These are phyloP conservation scores for Metaphire vulgaris DNA, from an alignment of 1,140 invertebrate genomes.

Conservation along the genomic window DNA sequence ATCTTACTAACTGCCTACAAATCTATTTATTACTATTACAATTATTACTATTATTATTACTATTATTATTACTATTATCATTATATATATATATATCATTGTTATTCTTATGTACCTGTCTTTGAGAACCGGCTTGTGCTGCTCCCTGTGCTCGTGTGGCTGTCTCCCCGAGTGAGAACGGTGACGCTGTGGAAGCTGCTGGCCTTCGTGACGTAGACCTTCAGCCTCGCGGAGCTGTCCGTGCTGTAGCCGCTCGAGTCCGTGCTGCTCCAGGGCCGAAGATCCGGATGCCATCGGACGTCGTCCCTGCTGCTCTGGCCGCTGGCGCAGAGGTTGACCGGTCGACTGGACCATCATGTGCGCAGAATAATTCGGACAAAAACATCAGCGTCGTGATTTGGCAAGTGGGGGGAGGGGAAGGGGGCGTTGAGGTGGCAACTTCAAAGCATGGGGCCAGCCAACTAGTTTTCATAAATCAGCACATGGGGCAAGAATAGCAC, in stretches of 20 bases:
- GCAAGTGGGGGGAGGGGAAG: too few relatives aligned
- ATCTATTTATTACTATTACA: too few relatives aligned
- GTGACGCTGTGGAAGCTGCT: constrained; percentile 64
- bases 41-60: background rate
- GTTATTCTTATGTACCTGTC: constrained; percentile 3
- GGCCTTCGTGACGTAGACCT: constrained; percentile 68
- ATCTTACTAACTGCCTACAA: too few relatives aligned
- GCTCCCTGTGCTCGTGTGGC: constrained; percentile 55
- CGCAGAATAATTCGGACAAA: background rate
- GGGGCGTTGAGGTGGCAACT: too few relatives aligned
- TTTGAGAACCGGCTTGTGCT: background rate
- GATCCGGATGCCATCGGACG: constrained; percentile 41
- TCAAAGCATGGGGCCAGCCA: too few relatives aligned
- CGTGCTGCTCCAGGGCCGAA: constrained; percentile 51
- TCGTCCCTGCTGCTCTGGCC: constrained; percentile 49
- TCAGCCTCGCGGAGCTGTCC: constrained; percentile 41
- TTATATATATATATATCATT: background rate
- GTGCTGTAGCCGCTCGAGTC: constrained; percentile 54
- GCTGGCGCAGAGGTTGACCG: constrained; percentile 28
- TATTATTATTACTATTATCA: background rate
- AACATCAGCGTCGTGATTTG: too few relatives aligned
- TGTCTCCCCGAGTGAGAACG: constrained; percentile 54
- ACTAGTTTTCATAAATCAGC: too few relatives aligned
- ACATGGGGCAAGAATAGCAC: too few relatives aligned
- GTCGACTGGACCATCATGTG: background rate